Base-by-base conservation (phyloP, 1,140 invertebrate genomes). In the Drosophila tristis region DNA sequence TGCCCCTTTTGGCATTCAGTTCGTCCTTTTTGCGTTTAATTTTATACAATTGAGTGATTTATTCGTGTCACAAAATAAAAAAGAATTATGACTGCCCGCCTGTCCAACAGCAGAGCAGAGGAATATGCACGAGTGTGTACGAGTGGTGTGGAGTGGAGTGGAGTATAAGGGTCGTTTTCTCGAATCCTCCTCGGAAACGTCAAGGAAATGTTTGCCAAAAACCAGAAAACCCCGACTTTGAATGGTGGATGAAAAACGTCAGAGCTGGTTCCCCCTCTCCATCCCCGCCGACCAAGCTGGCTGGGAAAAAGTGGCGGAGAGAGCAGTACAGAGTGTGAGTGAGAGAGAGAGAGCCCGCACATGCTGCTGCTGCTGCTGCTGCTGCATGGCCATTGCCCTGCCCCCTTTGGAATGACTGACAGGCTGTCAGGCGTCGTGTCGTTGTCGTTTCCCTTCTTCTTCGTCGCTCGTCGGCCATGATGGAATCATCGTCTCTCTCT, bases 31-130 rank as follows among this genome's bases (percentile, higher is more conserved):
- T 81, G 81, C 82, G 62, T 78, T 90, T 90, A 90, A 90, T 90
- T 91, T 89, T 68, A 89, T 91, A 89, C 89, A 91, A 91, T 91
- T 91, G 89, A 91, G 89, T 91, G 89, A 91, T 91, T 91, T 91
- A 91, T 91, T 81, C 89, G 89, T 91, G 89, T 91, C 89, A 91
- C 74, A 91, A 89, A 91, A 90, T 89, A 85, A 89, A 91, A 90
- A 91, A 91, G 89, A 91, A 91, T 89, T 91, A 91, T 91, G 89
- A 91, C 80, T 89, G 49, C 78, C 61, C 72, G 54, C 75, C 59
- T 61, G 68, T 35, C 39, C 67, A 62, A 39, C 35, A 4, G 35
- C 13, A 39, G 35, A 35, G 57, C 49, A 20, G 20, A 25, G 35
- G 4, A 39, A 13, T 13, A 13, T 13, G 4, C 35, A 20, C 20